A percentile compares a stretch with the other conserved stretches of the same genome.
Conservation (phyloP, 2,888 invertebrate genomes). For the Mythimna loreyi region DNA sequence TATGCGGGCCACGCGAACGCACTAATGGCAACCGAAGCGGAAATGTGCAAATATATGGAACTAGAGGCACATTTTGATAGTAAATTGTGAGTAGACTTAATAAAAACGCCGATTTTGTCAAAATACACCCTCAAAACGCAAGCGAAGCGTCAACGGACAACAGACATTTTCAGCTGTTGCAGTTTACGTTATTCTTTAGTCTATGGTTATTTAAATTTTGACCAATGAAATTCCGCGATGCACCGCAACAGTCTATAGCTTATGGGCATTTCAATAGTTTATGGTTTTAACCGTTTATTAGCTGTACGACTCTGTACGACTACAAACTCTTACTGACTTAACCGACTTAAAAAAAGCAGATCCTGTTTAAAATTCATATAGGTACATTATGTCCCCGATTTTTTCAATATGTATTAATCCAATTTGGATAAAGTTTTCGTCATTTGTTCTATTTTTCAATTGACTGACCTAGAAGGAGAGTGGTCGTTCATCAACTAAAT, state of each 20-base stretch:
- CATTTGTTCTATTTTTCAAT: too few relatives aligned
- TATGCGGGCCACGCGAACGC: conserved; percentile 70
- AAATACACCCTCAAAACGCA: conserved; percentile 84
- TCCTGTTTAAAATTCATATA: not conserved
- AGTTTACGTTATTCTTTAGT: conserved; percentile 81
- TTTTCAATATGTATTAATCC: too few relatives aligned
- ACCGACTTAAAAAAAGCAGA: not conserved
- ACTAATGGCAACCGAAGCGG: conserved; percentile 74
- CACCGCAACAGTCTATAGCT: conserved; percentile 18
- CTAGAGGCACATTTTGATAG: conserved; percentile 77
- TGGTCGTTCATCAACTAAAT: too few relatives aligned
- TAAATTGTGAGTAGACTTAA: conserved; percentile 75
- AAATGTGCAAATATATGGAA: conserved; percentile 65
- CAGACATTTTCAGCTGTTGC: conserved; percentile 90
- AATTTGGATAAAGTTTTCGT: too few relatives aligned
- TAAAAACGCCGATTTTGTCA: conserved; percentile 68
- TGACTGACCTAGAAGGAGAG: too few relatives aligned
- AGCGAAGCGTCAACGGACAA: conserved; percentile 86
- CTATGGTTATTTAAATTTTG: conserved; percentile 82
- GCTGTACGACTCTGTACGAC: too few relatives aligned
- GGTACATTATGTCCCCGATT: too few relatives aligned
- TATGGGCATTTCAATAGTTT: conserved; percentile 8
- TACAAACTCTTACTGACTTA: too few relatives aligned
- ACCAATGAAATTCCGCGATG: conserved; percentile 75
- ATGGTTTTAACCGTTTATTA: conserved; percentile 39